A percentile compares a stretch with the other conserved stretches of the same genome.
These are phyloP conservation scores for Neosilurus mollespiculum DNA, from an alignment of 2,797 vertebrate genomes.

Conservation along the genomic window DNA sequence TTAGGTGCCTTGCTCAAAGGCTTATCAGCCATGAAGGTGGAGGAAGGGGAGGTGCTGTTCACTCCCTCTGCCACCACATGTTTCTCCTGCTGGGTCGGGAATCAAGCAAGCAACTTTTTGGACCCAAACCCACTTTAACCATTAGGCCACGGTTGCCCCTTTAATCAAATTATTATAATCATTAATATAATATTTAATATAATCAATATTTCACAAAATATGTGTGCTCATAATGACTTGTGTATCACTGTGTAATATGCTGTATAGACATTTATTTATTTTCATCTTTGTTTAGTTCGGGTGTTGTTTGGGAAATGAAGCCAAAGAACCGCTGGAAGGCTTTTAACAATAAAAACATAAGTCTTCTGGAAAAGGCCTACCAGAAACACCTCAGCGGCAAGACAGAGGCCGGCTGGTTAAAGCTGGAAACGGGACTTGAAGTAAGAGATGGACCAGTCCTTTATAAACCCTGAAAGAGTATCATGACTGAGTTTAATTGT, in stretches of 20 bases:
- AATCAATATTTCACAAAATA: not conserved
- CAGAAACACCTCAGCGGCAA: conserved; percentile 72
- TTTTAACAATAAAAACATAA: conserved; percentile 90
- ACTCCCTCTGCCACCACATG: too few species aligned
- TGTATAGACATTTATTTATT: not conserved
- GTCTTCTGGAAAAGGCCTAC: conserved; percentile 84
- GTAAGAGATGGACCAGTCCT: conserved; percentile 64
- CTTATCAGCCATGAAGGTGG: too few species aligned
- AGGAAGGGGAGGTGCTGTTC: too few species aligned
- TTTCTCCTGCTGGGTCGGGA: too few species aligned
- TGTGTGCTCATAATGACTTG: not conserved
- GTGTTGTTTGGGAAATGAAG: conserved; percentile 94
- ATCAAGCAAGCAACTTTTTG: too few species aligned
- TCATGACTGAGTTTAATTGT: not conserved
- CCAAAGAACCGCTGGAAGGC: conserved; percentile 92
- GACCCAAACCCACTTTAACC: too few species aligned
- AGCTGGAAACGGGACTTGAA: conserved; percentile 83
- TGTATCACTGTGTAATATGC: not conserved
- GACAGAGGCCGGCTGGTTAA: conserved; percentile 73
- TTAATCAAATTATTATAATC: too few species aligned
- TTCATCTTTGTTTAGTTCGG: conserved; percentile 75
- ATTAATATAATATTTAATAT: too few species aligned
- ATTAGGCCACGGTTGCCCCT: too few species aligned
- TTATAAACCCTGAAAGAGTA: not conserved
- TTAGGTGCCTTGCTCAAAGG: too few species aligned